Percentiles rank a stretch among this genome's conserved stretches.
These are phyloP conservation scores for Vultur gryphus DNA, from an alignment of 2,797 vertebrate genomes.

Conservation along the genomic window DNA sequence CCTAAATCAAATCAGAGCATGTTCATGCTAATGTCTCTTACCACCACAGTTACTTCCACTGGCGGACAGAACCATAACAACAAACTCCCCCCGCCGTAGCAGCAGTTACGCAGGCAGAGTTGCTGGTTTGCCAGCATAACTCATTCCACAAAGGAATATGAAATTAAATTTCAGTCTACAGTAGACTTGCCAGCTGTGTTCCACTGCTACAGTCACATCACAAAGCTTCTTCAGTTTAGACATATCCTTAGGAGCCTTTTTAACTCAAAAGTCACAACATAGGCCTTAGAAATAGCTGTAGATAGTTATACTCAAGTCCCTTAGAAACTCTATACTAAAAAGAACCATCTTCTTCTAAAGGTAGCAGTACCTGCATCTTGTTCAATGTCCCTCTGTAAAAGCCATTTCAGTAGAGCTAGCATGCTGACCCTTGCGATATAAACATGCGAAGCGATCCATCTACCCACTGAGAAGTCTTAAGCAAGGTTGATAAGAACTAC, in stretches of 20 bases:
- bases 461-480: background rate
- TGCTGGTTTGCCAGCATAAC: fast-evolving
- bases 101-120: background rate
- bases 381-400: background rate
- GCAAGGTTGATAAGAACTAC: background rate
- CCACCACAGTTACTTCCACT: background rate
- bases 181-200: background rate
- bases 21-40: background rate
- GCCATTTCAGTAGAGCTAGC: background rate
- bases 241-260: background rate
- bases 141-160: background rate
- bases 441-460: background rate
- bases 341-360: background rate
- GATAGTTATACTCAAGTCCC: background rate
- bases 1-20: background rate
- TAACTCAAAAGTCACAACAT: background rate
- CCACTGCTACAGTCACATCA: background rate
- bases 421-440: background rate
- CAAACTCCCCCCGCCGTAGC: fast-evolving
- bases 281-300: background rate
- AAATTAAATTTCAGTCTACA: background rate
- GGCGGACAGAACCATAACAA: background rate
- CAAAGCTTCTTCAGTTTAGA: background rate
- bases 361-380: background rate
- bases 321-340: background rate